Evolutionary conservation across 2,797 vertebrate genomes (phyloP), one percentile per base, ranked within the genome.

Genomic region (Natrix natrix): DNA sequence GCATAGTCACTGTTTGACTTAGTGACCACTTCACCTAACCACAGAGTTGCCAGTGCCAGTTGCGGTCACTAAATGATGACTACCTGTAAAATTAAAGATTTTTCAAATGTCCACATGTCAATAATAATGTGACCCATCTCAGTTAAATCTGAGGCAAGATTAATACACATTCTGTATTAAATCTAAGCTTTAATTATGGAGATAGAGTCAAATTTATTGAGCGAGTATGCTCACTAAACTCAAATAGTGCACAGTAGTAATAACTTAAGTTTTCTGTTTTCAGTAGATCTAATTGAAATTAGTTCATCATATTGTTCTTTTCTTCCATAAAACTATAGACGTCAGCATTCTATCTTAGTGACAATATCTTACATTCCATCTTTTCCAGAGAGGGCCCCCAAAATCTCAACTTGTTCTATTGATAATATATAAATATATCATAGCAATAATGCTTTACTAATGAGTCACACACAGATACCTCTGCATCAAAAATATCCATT

Each of bases 401-500:
- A 90, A 7, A 86, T 91, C 57, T 61, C 24, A 66, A 57, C 61
- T 89, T 91, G 24, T 91, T 89, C 57, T 91, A 24, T 16, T 32
- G 24, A 57, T 52, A n/a, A 24, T 69, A 93, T 74, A n/a, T 69
- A 90, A 69, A 48, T 91, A 86, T 93, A 55, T 20, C 83, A 87
- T 13, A 3, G 7, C 93, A 16, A n/a, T 87, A 86, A 63, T 59
- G 88, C 37, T 93, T 88, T 52, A 24, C 66, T 48, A 22, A 86
- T 26, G 86, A 57, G 86, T 91, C 90, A 92, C 92, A 89, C 2
- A 24, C 87, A 54, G 86, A 60, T n/a, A 43, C 17, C 54, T 43
- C 55, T 66, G 5, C 61, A 52, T 57, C 92, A 59, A 91, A 26
- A 14, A 54, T 6, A 66, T 83, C 32, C 37, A 32, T 69, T 93